These are phyloP conservation scores for Orthosia gracilis DNA, from an alignment of 2,888 invertebrate species.

Conservation along the genomic window DNA sequence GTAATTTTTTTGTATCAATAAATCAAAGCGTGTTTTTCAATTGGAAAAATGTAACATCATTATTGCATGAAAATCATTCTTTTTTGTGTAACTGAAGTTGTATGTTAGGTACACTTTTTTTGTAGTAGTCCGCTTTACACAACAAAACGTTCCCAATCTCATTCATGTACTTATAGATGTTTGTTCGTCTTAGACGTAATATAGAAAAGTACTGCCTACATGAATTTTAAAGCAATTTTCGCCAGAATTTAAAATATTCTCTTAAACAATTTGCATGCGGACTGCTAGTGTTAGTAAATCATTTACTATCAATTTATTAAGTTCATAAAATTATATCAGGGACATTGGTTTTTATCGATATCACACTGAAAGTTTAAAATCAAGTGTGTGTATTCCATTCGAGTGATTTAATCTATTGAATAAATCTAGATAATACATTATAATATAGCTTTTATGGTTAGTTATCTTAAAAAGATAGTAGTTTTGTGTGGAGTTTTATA, in stretches of 20 bases:
- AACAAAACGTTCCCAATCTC: neutral
- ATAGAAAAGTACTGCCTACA: conserved; percentile 15
- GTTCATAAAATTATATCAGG: conserved; percentile 44
- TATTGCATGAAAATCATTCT: conserved; percentile 58
- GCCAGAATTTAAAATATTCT: conserved; percentile 2
- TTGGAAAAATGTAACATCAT: conserved; percentile 61
- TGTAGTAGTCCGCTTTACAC: conserved; percentile 30
- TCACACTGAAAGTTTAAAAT: conserved; percentile 55
- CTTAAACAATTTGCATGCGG: conserved; percentile 35
- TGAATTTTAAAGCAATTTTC: conserved; percentile 13
- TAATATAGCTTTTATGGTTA: conserved; percentile 46
- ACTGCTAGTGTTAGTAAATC: conserved; percentile 54
- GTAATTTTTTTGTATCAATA: neutral
- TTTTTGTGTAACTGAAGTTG: conserved; percentile 27
- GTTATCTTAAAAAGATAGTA: conserved; percentile 38
- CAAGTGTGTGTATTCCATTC: conserved; percentile 51
- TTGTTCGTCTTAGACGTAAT: conserved; percentile 13
- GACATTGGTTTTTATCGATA: conserved; percentile 48
- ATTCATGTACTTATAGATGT: conserved; percentile 10
- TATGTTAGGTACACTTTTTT: conserved; percentile 35
- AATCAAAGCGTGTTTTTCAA: conserved; percentile 31
- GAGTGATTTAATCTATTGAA: conserved; percentile 54
- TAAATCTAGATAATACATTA: conserved; percentile 53
- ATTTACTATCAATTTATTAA: conserved; percentile 33
- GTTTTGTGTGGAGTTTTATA: conserved; percentile 37